A percentile compares a stretch with the other conserved stretches of the same genome.
Conservation (phyloP, 2,797 vertebrate species). For the Melanotaenia parkinsoni region DNA sequence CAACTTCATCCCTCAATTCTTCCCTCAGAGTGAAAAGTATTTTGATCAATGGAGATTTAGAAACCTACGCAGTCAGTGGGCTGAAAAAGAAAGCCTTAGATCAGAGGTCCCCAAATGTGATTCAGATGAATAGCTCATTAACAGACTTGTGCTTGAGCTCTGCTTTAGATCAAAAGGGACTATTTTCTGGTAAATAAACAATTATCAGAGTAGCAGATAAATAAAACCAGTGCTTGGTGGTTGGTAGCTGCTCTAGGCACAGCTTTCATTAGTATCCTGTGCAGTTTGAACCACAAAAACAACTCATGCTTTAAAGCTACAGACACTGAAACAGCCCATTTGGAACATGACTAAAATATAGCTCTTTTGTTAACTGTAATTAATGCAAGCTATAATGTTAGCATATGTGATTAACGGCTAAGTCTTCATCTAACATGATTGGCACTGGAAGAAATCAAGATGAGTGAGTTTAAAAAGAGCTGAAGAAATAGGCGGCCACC, state of each 20-base stretch:
- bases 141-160: too few relatives aligned
- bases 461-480: background rate
- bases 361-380: slow-evolving; percentile 1
- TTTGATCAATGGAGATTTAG: background rate
- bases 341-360: background rate
- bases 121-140: too few relatives aligned
- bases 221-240: slow-evolving; percentile 7
- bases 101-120: too few relatives aligned
- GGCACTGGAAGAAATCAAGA: background rate
- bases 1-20: slow-evolving; percentile 35
- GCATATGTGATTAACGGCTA: background rate
- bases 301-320: background rate
- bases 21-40: slow-evolving; percentile 22
- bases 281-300: slow-evolving; percentile 1
- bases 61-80: background rate
- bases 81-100: background rate
- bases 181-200: slow-evolving; percentile 27
- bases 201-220: slow-evolving; percentile 20
- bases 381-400: slow-evolving; percentile 5
- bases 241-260: background rate
- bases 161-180: background rate
- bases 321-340: background rate
- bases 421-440: background rate
- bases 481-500: background rate
- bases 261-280: slow-evolving; percentile 4